A percentile compares a stretch with the other conserved stretches of the same genome.
These are phyloP conservation scores for Orbicella faveolata DNA, from an alignment of 64 coral and sea anemone species.

Conservation along the genomic window DNA sequence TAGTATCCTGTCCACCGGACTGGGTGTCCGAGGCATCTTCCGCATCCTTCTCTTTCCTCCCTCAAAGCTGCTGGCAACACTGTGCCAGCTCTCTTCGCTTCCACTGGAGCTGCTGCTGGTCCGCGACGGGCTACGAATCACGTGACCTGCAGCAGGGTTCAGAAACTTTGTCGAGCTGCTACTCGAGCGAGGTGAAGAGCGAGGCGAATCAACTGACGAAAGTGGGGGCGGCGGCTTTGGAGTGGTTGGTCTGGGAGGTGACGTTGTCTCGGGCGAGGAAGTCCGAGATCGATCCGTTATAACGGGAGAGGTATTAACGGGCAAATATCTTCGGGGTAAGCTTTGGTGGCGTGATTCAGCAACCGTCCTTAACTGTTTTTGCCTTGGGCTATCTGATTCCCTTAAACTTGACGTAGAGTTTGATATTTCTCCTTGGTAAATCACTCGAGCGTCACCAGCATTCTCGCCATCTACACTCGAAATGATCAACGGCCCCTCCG, in stretches of 20 bases:
- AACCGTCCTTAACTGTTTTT: neutral
- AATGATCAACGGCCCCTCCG: neutral
- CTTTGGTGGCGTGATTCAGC: neutral
- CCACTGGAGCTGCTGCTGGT: slow-evolving; percentile 92
- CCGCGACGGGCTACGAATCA: slow-evolving; percentile 70
- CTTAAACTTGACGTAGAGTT: neutral
- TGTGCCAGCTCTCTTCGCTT: slow-evolving; percentile 58
- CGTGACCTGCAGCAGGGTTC: slow-evolving; percentile 19
- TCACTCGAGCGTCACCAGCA: neutral
- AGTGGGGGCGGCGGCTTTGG: slow-evolving; percentile 34
- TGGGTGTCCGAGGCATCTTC: slow-evolving; percentile 53
- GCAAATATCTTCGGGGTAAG: neutral
- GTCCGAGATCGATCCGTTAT: slow-evolving; percentile 72
- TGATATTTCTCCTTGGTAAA: slow-evolving; percentile 10
- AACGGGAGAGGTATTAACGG: slow-evolving; percentile 32
- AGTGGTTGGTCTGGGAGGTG: neutral
- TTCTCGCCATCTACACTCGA: slow-evolving; percentile 6
- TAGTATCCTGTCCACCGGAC: neutral
- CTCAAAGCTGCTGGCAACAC: slow-evolving; percentile 30
- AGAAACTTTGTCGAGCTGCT: slow-evolving; percentile 7
- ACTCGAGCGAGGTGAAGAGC: slow-evolving; percentile 40
- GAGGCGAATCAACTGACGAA: slow-evolving; percentile 19
- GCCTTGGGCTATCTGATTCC: neutral
- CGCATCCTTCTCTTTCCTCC: slow-evolving; percentile 37
- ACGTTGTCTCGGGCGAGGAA: slow-evolving; percentile 3